Percentiles rank a stretch among this genome's conserved stretches.
These are phyloP conservation scores for Pterostichus niger DNA, from an alignment of 2,888 invertebrate genomes.

Conservation along the genomic window DNA sequence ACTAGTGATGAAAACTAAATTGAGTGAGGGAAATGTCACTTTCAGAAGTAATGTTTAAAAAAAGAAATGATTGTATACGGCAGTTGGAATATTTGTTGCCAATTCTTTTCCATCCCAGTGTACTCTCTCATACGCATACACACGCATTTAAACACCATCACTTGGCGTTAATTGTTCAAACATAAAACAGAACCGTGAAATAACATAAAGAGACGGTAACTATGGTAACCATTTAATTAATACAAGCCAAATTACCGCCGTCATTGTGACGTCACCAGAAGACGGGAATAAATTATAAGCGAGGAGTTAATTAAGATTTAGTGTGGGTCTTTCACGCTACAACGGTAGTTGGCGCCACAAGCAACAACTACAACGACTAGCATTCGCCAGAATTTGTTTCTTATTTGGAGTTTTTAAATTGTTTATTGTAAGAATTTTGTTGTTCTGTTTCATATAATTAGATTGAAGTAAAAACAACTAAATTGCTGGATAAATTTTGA, in stretches of 20 bases:
- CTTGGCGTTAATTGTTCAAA: slow-evolving; percentile 45
- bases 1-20: too few species aligned
- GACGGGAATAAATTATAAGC: slow-evolving; percentile 67
- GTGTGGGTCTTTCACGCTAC: slow-evolving; percentile 4
- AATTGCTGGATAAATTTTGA: too few species aligned
- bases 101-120: neutral
- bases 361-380: neutral
- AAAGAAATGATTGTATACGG: too few species aligned
- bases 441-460: too few species aligned
- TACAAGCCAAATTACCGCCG: slow-evolving; percentile 68
- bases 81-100: too few species aligned
- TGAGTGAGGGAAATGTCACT: too few species aligned
- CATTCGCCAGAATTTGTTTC: too few species aligned
- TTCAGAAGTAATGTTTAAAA: too few species aligned
- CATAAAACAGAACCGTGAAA: slow-evolving; percentile 37
- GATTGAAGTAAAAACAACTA: too few species aligned
- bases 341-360: neutral
- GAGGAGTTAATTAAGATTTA: slow-evolving; percentile 66
- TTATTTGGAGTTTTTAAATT: too few species aligned
- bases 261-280: slow-evolving; percentile 68
- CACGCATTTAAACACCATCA: slow-evolving; percentile 11
- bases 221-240: slow-evolving; percentile 69
- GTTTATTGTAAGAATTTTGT: too few species aligned
- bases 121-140: neutral
- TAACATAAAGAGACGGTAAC: slow-evolving; percentile 67